phyloP scores from a whole-genome alignment of 1,140 invertebrate genomes.

The Pomacea maculata region DNA sequence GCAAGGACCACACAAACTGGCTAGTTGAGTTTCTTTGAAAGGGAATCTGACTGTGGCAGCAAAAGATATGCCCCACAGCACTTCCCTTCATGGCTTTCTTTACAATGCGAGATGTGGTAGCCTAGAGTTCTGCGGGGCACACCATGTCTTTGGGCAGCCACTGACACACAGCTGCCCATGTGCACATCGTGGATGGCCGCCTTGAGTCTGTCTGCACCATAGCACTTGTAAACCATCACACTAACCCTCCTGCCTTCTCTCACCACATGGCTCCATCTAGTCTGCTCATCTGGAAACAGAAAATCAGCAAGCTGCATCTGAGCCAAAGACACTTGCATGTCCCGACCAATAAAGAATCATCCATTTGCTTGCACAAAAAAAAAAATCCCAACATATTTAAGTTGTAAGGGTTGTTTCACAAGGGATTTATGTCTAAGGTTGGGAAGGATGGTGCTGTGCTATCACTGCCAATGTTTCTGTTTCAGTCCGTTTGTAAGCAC shows the following conservation, averaged over 20 bases:
- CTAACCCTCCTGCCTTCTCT: too few relatives aligned
- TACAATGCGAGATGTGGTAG: slow-evolving; percentile 3
- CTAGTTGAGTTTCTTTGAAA: background rate
- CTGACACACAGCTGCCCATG: slow-evolving; percentile 10
- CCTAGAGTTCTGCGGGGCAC: slow-evolving; percentile 8
- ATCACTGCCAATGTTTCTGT: background rate
- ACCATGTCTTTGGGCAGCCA: slow-evolving; percentile 3
- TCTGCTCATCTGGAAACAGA: too few relatives aligned
- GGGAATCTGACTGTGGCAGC: background rate
- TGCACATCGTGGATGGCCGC: slow-evolving; percentile 14
- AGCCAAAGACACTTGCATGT: too few relatives aligned
- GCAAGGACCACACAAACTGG: background rate
- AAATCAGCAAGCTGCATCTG: too few relatives aligned
- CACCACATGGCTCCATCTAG: too few relatives aligned
- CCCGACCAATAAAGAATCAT: too few relatives aligned
- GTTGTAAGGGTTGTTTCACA: too few relatives aligned
- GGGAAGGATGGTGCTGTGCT: too few relatives aligned
- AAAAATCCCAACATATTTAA: too few relatives aligned
- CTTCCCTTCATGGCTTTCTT: slow-evolving; percentile 11
- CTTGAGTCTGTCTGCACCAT: background rate
- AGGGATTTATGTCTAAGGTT: too few relatives aligned
- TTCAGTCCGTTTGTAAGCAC: background rate
- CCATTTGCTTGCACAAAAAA: too few relatives aligned
- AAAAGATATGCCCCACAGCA: slow-evolving; percentile 10
- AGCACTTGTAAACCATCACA: background rate